These are phyloP conservation scores for Xestia xanthographa DNA, from an alignment of 2,888 invertebrate genomes.

Conservation along the genomic window DNA sequence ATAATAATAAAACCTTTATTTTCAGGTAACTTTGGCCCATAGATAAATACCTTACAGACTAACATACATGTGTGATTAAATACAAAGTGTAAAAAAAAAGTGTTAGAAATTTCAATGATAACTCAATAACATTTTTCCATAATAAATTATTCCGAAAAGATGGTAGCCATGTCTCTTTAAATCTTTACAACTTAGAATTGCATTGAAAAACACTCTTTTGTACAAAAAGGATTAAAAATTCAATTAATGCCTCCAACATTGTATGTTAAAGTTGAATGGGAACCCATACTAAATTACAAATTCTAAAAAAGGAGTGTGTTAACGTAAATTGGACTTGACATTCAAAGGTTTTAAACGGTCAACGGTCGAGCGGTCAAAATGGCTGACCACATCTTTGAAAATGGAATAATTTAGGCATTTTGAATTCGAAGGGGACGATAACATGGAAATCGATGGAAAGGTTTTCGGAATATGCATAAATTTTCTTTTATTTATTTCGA, in stretches of 20 bases:
- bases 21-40: no score
- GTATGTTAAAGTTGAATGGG: conserved; percentile 46
- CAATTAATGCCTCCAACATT: conserved; percentile 43
- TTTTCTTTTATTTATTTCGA: no score
- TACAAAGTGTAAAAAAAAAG: no score
- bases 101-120: not conserved
- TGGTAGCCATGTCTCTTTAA: not conserved
- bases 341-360: conserved; percentile 47
- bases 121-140: not conserved
- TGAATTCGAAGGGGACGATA: conserved; percentile 8
- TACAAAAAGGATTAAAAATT: conserved; percentile 49
- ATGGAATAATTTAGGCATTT: conserved; percentile 45
- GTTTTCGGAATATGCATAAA: no score
- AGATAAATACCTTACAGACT: no score
- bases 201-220: not conserved
- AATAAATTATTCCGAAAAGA: conserved; percentile 16
- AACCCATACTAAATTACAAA: conserved; percentile 46
- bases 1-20: no score
- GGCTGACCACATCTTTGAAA: conserved; percentile 34
- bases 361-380: conserved; percentile 2
- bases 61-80: no score
- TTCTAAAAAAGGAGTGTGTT: conserved; percentile 43
- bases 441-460: not conserved
- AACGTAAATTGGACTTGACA: conserved; percentile 47
- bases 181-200: not conserved